Percentiles rank a stretch among this genome's conserved stretches.
Conservation (phyloP, 1,140 invertebrate genomes). For the Ceratina japonica region DNA sequence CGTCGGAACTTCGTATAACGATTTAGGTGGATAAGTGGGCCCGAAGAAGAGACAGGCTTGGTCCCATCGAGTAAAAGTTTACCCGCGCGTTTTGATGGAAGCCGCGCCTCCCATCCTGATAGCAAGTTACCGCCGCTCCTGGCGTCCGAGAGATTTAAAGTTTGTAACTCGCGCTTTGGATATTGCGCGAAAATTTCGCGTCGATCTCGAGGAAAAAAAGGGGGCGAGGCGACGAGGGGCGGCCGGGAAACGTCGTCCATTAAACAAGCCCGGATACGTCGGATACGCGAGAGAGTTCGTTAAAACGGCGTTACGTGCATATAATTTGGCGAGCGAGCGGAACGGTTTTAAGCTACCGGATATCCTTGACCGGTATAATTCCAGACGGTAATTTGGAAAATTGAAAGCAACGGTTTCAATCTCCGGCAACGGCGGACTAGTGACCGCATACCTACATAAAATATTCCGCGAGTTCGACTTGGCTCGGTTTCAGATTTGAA, state of each 20-base stretch:
- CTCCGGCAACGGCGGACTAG: background rate
- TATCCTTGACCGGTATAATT: slow-evolving; percentile 18
- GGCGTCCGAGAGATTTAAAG: slow-evolving; percentile 68
- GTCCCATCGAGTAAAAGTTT: slow-evolving; percentile 62
- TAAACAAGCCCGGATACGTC: slow-evolving; percentile 19
- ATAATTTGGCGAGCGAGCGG: slow-evolving; percentile 25
- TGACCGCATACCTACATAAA: slow-evolving; percentile 45
- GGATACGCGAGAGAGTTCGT: background rate
- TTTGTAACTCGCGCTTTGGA: slow-evolving; percentile 59
- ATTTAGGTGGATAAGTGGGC: slow-evolving; percentile 54
- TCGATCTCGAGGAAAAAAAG: background rate
- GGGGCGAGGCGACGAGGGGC: background rate
- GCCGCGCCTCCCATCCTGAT: slow-evolving; percentile 59
- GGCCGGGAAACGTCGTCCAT: slow-evolving; percentile 34
- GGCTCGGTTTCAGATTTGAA: slow-evolving; percentile 53
- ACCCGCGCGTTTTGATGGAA: slow-evolving; percentile 67
- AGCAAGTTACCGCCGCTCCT: slow-evolving; percentile 64
- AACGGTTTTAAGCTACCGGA: slow-evolving; percentile 16
- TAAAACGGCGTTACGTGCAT: background rate
- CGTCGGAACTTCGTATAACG: slow-evolving; percentile 59
- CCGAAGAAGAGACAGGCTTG: slow-evolving; percentile 22
- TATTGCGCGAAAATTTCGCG: slow-evolving; percentile 58
- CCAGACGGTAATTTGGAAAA: slow-evolving; percentile 49
- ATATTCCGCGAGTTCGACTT: slow-evolving; percentile 48
- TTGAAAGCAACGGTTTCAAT: slow-evolving; percentile 41